Percentiles rank a stretch among this genome's conserved stretches.
These are phyloP conservation scores for Anniella stebbinsi DNA, from an alignment of 2,797 vertebrate species.

Conservation along the genomic window DNA sequence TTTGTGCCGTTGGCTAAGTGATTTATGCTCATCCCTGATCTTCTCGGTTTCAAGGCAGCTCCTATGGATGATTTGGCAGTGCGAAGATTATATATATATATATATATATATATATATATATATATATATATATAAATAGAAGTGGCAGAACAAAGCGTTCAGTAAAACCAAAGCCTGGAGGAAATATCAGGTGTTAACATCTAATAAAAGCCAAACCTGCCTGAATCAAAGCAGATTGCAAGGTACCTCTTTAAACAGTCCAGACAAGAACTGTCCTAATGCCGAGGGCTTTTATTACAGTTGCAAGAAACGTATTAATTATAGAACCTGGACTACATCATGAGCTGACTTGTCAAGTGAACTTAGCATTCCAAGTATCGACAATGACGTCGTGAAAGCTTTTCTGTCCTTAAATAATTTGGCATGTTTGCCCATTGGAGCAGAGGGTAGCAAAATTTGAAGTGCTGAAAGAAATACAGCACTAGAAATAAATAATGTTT, in stretches of 20 bases:
- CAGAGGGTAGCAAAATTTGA: constrained; percentile 70
- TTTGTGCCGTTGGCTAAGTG: background rate
- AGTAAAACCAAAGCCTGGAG: constrained; percentile 50
- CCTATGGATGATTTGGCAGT: background rate
- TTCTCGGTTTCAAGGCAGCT: constrained; percentile 34
- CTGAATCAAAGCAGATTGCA: constrained; percentile 36
- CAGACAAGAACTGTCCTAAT: constrained; percentile 51
- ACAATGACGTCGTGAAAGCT: constrained; percentile 39
- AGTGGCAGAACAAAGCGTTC: constrained; percentile 21
- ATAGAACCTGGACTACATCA: constrained; percentile 61
- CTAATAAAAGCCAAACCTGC: constrained; percentile 58
- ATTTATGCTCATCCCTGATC: constrained; percentile 13
- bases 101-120: no score
- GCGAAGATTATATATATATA: fast-evolving
- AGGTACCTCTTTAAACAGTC: constrained; percentile 24
- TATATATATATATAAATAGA: no score
- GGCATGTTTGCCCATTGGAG: constrained; percentile 52
- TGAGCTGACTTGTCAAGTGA: constrained; percentile 58
- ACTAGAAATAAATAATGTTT: constrained; percentile 77
- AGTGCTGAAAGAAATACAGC: constrained; percentile 85
- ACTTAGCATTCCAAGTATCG: constrained; percentile 43
- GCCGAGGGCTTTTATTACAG: constrained; percentile 42
- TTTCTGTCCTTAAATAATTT: constrained; percentile 53
- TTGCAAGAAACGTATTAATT: constrained; percentile 63
- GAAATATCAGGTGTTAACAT: constrained; percentile 69